Conservation (phyloP, 2,113 vertebrate genomes). For the Heterocephalus glaber region DNA sequence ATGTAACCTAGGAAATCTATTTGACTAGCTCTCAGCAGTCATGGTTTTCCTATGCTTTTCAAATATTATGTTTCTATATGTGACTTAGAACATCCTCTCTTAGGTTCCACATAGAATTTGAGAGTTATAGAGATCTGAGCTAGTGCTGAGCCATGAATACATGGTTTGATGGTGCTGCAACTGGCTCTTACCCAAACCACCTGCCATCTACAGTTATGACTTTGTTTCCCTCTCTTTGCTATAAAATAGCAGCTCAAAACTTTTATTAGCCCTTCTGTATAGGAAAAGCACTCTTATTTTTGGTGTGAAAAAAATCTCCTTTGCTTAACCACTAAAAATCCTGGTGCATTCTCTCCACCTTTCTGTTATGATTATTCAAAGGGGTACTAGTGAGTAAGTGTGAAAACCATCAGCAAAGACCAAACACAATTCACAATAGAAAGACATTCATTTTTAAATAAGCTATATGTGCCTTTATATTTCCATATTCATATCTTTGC, state of each 20-base stretch:
- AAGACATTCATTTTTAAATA: neutral
- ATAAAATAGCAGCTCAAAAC: neutral
- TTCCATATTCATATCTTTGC: neutral
- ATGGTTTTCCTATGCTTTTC: neutral
- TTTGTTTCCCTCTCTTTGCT: neutral
- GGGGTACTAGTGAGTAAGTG: neutral
- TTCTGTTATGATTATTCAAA: neutral
- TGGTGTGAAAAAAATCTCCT: neutral
- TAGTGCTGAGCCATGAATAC: neutral
- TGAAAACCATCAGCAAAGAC: neutral
- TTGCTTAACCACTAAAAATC: constrained; percentile 23
- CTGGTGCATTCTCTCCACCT: neutral
- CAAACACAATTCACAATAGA: neutral
- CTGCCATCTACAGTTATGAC: neutral
- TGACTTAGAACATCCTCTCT: neutral
- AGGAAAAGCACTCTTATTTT: neutral
- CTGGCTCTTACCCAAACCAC: neutral
- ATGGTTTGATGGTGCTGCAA: neutral
- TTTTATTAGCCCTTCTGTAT: neutral
- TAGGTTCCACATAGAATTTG: neutral
- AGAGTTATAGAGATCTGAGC: neutral
- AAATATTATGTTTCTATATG: neutral
- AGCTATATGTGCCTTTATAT: neutral
- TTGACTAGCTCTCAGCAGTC: neutral
- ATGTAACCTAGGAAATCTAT: neutral